Evolutionary conservation across 2,888 invertebrate genomes (phyloP).

Genomic region (Drosophila antonietae): DNA sequence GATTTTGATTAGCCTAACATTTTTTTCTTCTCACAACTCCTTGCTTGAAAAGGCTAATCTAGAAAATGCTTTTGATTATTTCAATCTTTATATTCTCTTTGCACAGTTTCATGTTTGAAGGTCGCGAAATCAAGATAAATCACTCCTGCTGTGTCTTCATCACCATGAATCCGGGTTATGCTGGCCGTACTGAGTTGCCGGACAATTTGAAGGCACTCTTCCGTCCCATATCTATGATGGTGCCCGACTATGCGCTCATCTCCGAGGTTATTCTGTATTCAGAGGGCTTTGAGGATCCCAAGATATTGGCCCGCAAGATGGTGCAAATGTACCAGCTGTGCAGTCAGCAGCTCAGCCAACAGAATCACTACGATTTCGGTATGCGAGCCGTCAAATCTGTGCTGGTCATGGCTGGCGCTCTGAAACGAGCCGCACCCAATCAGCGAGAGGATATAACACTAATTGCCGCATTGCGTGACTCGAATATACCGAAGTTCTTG

Average conservation of each 20-base stretch:
- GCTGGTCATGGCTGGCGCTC: slow-evolving; percentile 95
- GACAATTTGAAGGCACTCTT: slow-evolving; percentile 95
- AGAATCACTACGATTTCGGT: slow-evolving; percentile 96
- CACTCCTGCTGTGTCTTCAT: slow-evolving; percentile 93
- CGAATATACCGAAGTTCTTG: slow-evolving; percentile 95
- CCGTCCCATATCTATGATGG: slow-evolving; percentile 96
- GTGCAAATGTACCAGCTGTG: slow-evolving; percentile 96
- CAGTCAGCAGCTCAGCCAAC: slow-evolving; percentile 95
- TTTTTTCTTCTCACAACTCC: too few species aligned
- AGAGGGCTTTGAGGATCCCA: slow-evolving; percentile 96
- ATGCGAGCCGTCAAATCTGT: slow-evolving; percentile 98
- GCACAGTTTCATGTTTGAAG: slow-evolving; percentile 93
- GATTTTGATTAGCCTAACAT: too few species aligned
- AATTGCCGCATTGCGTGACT: slow-evolving; percentile 93
- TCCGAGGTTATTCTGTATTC: slow-evolving; percentile 97
- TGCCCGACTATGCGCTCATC: slow-evolving; percentile 94
- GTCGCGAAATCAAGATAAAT: slow-evolving; percentile 93
- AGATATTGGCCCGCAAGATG: slow-evolving; percentile 94
- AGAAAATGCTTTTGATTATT: background rate
- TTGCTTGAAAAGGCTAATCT: background rate
- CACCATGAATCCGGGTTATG: slow-evolving; percentile 97
- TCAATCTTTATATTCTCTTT: background rate
- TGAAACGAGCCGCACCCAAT: slow-evolving; percentile 94
- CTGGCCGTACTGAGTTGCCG: slow-evolving; percentile 94
- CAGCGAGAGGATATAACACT: slow-evolving; percentile 93